phyloP scores from a whole-genome alignment of 2,113 vertebrate species.

The Rousettus leschenaultii region DNA sequence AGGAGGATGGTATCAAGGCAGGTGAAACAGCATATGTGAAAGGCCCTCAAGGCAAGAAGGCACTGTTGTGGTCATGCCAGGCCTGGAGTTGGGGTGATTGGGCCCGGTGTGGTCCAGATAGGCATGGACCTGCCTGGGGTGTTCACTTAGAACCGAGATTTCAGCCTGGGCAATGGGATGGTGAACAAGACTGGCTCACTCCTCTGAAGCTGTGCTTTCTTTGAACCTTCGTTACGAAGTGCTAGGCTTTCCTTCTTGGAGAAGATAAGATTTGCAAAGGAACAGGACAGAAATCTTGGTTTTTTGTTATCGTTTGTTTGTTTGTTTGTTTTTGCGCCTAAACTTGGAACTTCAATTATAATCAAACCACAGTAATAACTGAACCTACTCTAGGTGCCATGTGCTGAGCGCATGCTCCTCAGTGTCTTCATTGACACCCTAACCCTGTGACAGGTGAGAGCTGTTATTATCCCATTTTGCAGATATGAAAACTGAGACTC shows the following conservation, averaged over 20 bases:
- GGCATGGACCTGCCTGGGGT: background rate
- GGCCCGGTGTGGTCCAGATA: background rate
- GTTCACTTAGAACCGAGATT: background rate
- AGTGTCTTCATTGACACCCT: background rate
- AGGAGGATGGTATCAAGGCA: background rate
- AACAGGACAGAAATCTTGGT: background rate
- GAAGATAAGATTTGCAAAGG: background rate
- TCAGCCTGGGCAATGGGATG: accelerated
- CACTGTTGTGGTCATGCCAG: background rate
- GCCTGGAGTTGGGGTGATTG: background rate
- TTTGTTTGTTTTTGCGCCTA: background rate
- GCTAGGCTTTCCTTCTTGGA: background rate
- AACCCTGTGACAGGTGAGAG: background rate
- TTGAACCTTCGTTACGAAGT: background rate
- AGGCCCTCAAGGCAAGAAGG: accelerated
- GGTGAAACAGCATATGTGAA: background rate
- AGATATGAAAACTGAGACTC: background rate
- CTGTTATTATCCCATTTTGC: background rate
- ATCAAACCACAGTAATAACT: background rate
- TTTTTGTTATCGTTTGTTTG: no score
- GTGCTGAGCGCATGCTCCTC: background rate
- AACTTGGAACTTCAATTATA: accelerated
- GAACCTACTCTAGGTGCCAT: accelerated
- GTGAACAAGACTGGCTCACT: background rate
- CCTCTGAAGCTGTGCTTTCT: background rate